Conservation (phyloP, 1,140 invertebrate genomes). For the Armadillidium nasatum region DNA sequence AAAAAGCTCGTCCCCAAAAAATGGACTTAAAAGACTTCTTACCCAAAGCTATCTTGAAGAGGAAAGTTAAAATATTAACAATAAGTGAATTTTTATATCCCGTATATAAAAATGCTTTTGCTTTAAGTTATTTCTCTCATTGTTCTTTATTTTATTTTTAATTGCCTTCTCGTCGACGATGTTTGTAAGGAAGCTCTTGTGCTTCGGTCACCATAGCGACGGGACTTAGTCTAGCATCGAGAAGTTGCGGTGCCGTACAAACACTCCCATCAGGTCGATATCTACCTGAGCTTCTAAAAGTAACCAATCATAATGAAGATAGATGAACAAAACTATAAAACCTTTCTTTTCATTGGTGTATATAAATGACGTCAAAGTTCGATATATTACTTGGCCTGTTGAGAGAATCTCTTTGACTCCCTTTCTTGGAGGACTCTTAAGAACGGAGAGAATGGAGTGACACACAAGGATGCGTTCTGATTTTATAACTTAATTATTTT, state of each 20-base stretch:
- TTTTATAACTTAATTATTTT: conserved; percentile 14
- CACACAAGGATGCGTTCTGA: neutral
- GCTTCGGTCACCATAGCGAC: neutral
- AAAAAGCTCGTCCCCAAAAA: neutral
- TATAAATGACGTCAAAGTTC: neutral
- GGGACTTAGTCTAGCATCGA: neutral
- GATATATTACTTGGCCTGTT: neutral
- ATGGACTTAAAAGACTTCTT: neutral
- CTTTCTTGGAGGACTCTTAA: neutral
- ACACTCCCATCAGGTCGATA: neutral
- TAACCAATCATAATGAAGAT: conserved; percentile 1
- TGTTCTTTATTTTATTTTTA: conserved; percentile 10
- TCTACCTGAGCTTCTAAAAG: neutral
- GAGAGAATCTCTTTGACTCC: neutral
- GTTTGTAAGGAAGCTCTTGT: conserved; percentile 5
- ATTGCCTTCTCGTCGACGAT: neutral
- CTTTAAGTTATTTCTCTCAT: conserved; percentile 13
- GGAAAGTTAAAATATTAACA: conserved; percentile 9
- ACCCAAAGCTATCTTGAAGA: conserved; percentile 3
- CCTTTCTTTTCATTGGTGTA: neutral
- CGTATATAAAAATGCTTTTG: neutral
- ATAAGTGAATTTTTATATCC: neutral
- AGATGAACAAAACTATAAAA: neutral
- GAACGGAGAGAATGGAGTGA: neutral
- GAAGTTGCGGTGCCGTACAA: neutral